Base-by-base conservation (phyloP, 1,140 invertebrate genomes). In the Drosophila melanica region DNA sequence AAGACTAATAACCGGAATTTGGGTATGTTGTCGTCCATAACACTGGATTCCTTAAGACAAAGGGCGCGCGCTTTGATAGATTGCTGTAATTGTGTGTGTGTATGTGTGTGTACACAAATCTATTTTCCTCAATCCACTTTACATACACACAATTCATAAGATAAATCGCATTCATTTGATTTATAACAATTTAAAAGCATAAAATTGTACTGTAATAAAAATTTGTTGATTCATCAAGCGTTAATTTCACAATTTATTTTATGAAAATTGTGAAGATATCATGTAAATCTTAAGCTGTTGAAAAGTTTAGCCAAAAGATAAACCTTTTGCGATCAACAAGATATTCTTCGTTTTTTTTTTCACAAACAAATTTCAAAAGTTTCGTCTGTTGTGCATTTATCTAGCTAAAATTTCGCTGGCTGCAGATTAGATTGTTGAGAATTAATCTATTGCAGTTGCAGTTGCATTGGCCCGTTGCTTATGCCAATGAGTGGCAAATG, bases 231-330 rank as follows among this genome's bases (percentile, higher is more conserved):
- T 86, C 82, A 89, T 79, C 72, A 54, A 59, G 68, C 54, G 65
- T 82, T 89, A 82, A 89, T 86, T 82, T 82, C 79, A 70, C 68
- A 76, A 79, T 82, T 86, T 41, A 81, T 81, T 81, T 74, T 50
- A 75, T 87, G 60, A 71, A 77, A 66, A 64, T 44, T 69, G 27
- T 33, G 57, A 12, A 16, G 30, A 55, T 60, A 68, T 60, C 55
- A 60, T 68, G 47, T 39, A 50, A 65, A 39, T 20, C 20, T 30
- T 44, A 14, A 41, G 20, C 35, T 54, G 51, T 37, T 54, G 51
- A 54, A 54, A 54, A 39, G 33, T 12, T 30, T 54, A 54, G 14
- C 4, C 33, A 20, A 54, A 39, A 54, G 12, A 23, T 42, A 1
- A 42, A 14, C 20, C n/a, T 23, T 14, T 50, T 14, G 6, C 16